These are phyloP conservation scores for Ophioninae sp. DNA, from an alignment of 2,888 invertebrate species.

Conservation along the genomic window DNA sequence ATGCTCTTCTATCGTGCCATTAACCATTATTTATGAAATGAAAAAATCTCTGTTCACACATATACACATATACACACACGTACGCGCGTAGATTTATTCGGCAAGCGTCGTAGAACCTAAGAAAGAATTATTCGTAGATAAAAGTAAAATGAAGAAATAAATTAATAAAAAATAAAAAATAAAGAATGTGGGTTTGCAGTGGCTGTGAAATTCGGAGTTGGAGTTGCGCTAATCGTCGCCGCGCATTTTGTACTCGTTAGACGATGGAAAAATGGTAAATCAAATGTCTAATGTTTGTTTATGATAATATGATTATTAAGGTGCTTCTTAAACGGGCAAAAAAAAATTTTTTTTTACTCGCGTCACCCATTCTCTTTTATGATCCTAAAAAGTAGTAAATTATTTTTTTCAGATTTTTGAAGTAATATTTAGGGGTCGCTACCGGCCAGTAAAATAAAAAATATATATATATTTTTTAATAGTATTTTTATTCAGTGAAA, in stretches of 20 bases:
- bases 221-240: conserved; percentile 91
- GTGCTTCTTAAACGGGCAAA: no score
- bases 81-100: not conserved
- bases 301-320: no score
- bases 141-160: conserved; percentile 26
- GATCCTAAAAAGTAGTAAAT: no score
- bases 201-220: conserved; percentile 93
- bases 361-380: no score
- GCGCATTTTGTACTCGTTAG: conserved; percentile 93
- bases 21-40: conserved; percentile 22
- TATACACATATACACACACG: not conserved
- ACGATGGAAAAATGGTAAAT: conserved; percentile 89
- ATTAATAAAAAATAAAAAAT: conserved; percentile 39
- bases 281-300: conserved; percentile 20
- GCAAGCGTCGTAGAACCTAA: not conserved
- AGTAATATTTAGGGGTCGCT: no score
- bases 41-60: conserved; percentile 36
- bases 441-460: no score
- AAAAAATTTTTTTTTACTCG: no score
- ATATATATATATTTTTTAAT: no score
- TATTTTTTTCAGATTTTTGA: no score
- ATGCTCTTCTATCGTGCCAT: conserved; percentile 66
- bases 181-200: conserved; percentile 84
- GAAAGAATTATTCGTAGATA: not conserved
- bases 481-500: no score